phyloP scores from a whole-genome alignment of 2,113 vertebrate species.

The Sylvietta virens region DNA sequence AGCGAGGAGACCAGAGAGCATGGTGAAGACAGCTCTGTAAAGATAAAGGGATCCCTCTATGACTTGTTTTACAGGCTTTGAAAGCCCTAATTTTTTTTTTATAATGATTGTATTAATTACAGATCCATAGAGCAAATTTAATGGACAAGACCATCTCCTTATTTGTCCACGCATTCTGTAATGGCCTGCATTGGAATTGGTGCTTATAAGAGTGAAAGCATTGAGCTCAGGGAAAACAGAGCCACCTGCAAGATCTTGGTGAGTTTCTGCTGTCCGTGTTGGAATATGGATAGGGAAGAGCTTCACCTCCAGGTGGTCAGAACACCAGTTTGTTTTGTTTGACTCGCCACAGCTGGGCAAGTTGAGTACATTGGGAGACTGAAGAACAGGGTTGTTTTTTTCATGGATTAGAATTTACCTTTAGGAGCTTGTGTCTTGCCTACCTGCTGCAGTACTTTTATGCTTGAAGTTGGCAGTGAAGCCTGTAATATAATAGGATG shows the following conservation, averaged over 20 bases:
- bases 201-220: not conserved
- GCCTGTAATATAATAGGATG: not conserved
- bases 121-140: not conserved
- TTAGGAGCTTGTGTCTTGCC: not conserved
- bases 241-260: not conserved
- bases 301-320: not conserved
- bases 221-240: not conserved
- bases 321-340: not conserved
- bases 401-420: not conserved
- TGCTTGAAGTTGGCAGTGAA: rapidly evolving
- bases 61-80: constrained; percentile 17
- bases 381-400: not conserved
- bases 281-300: not conserved
- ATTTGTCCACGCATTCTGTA: not conserved
- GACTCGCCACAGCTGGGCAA: rapidly evolving
- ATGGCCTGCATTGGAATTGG: not conserved
- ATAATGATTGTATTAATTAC: not conserved
- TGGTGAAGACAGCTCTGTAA: not conserved
- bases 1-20: not conserved
- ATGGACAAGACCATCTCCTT: not conserved
- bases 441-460: not conserved
- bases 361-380: not conserved
- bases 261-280: not conserved
- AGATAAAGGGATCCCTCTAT: not conserved
- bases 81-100: not conserved